Evolutionary conservation across 2,113 vertebrate species (phyloP).

Genomic region (Nannospalax galili): DNA sequence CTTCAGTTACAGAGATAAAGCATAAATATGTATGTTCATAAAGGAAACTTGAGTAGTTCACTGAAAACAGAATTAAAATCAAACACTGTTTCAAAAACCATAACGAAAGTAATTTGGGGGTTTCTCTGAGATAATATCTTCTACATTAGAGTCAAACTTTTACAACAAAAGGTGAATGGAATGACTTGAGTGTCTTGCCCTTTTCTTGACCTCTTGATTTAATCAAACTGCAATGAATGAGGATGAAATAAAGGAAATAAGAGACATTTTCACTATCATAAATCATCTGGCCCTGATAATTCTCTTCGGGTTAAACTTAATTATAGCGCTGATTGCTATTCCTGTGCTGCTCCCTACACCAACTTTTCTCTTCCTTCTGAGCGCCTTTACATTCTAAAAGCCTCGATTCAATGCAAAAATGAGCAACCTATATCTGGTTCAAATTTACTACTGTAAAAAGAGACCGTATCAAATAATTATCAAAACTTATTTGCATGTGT

Average conservation of each 20-base stretch:
- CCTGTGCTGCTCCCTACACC: neutral
- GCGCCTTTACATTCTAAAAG: neutral
- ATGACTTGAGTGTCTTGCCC: neutral
- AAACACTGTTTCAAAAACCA: neutral
- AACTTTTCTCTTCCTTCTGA: neutral
- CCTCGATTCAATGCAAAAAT: neutral
- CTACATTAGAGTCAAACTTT: neutral
- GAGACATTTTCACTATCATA: conserved; percentile 24
- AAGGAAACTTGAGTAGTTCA: neutral
- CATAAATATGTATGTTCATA: neutral
- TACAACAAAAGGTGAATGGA: neutral
- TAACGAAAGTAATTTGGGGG: neutral
- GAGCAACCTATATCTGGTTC: neutral
- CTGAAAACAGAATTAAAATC: neutral
- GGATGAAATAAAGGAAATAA: neutral
- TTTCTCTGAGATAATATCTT: conserved; percentile 12
- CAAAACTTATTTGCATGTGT: neutral
- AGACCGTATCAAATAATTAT: neutral
- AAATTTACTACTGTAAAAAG: neutral
- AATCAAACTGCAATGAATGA: conserved; percentile 14
- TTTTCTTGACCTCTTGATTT: conserved; percentile 30
- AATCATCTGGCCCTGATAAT: conserved; percentile 35
- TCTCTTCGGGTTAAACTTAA: conserved; percentile 44
- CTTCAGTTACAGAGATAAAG: neutral
- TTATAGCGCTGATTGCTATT: neutral